Evolutionary conservation across 2,888 invertebrate species (phyloP).

Genomic region (Erebia ligea): DNA sequence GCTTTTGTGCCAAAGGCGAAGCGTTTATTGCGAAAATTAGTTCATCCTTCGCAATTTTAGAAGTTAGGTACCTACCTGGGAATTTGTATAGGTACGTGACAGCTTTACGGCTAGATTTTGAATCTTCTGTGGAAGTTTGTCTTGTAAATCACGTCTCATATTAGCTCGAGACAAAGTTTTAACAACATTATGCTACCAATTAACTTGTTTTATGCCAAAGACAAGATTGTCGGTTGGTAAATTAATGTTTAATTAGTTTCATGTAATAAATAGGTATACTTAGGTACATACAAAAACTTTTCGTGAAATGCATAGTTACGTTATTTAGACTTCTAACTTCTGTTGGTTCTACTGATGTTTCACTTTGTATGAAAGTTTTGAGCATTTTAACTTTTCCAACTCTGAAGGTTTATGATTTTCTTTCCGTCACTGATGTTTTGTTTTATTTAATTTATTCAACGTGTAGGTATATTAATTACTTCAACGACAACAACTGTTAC

Average conservation of each 20-base stretch:
- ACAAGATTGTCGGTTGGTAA: not conserved
- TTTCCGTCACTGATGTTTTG: not conserved
- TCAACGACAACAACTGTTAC: not conserved
- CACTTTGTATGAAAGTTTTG: too few relatives aligned
- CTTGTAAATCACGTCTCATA: slow-evolving; percentile 56
- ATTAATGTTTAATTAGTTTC: not conserved
- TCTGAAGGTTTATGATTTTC: too few relatives aligned
- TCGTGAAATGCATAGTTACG: not conserved
- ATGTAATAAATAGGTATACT: too few relatives aligned
- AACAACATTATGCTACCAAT: slow-evolving; percentile 11
- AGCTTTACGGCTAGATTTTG: slow-evolving; percentile 42
- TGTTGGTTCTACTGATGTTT: too few relatives aligned
- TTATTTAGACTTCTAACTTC: too few relatives aligned
- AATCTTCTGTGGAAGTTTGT: slow-evolving; percentile 53
- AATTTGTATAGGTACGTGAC: slow-evolving; percentile 68
- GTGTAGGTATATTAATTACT: too few relatives aligned
- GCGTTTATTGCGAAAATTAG: slow-evolving; percentile 74
- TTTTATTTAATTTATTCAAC: not conserved
- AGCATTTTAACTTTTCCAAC: too few relatives aligned
- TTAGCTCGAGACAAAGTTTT: slow-evolving; percentile 38
- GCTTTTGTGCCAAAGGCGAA: slow-evolving; percentile 63
- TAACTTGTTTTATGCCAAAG: slow-evolving; percentile 20
- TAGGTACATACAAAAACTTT: not conserved
- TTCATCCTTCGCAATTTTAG: slow-evolving; percentile 59
- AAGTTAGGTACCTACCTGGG: slow-evolving; percentile 65